phyloP scores from a whole-genome alignment of 35 echinoderm and acorn worm species.

The Heliocidaris tuberculata region DNA sequence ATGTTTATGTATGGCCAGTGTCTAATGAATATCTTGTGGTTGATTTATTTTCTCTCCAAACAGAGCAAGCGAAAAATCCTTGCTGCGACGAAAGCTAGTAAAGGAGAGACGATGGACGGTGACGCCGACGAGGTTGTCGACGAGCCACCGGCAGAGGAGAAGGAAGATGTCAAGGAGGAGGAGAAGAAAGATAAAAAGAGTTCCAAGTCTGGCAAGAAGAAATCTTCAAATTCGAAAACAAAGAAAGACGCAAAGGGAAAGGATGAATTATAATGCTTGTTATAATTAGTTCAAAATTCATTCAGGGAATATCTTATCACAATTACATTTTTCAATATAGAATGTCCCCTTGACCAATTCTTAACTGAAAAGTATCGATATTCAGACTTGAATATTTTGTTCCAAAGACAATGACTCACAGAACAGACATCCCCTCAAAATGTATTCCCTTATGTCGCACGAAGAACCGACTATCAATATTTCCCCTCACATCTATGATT shows the following conservation, averaged over 20 bases:
- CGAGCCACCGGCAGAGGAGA: neutral
- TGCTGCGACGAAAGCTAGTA: constrained; percentile 13
- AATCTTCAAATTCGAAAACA: neutral
- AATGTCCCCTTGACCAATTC: no score
- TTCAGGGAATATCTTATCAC: no score
- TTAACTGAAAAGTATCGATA: no score
- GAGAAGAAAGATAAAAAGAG: constrained; percentile 30
- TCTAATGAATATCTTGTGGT: neutral
- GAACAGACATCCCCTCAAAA: no score
- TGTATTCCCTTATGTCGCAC: no score
- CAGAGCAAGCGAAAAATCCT: constrained; percentile 34
- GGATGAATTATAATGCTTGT: constrained; percentile 39
- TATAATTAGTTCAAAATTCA: neutral
- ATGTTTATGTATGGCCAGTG: neutral
- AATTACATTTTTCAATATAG: no score
- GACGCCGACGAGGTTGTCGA: neutral
- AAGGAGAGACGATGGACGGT: neutral
- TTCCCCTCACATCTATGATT: no score
- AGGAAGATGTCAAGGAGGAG: constrained; percentile 19
- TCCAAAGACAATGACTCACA: no score
- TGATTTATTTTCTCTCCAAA: neutral
- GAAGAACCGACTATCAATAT: no score
- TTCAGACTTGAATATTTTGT: no score
- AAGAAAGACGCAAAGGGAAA: neutral
- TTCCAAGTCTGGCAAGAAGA: neutral